Base-by-base conservation (phyloP, 2,797 vertebrate species). In the Echiichthys vipera region DNA sequence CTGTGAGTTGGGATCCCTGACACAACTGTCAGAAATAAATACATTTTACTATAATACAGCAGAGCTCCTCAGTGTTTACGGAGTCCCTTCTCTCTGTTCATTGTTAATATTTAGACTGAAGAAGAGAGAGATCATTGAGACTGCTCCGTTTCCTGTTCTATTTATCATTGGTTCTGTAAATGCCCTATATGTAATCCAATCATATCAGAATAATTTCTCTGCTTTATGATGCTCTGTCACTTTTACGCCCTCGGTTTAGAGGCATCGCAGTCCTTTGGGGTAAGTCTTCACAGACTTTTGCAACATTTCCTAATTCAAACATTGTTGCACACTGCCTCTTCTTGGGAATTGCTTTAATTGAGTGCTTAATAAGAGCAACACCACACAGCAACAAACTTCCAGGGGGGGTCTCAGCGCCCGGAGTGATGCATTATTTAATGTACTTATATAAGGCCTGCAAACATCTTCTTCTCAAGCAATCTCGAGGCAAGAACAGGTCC, bases 261-360 rank as follows among this genome's bases (percentile, higher is more conserved):
- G 65, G 69, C 84, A n/a, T 42, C 7, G 43, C 54, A 2, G 40
- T 74, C 86, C 80, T 88, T n/a, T 61, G 84, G 82, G 86, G 71
- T 54, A 25, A 24, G 62, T 78, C 79, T 73, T 86, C 80, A 71
- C 80, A 83, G 78, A 76, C 72, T 37, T 75, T 63, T 8, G 69
- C 78, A 34, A 75, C 34, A 40, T 83, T 89, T 87, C 71, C 85
- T 90, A 87, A 92, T 92, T 91, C 88, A 92, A 92, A 92, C 88
- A 90, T 73, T 83, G 85, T 89, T 86, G 82, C 86, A 65, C 73
- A 56, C 66, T n/a, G 72, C 71, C 79, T 81, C 88, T 90, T 90
- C 76, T 84, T 84, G 91, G 91, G 87, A 93, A 85, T 50, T 74
- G 75, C 81, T 92, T 89, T 93, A 93, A 94, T 93, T 93, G 91